Percentiles rank a stretch among this genome's conserved stretches.
Conservation (phyloP, 2,113 vertebrate genomes). For the Zosterops borbonicus region DNA sequence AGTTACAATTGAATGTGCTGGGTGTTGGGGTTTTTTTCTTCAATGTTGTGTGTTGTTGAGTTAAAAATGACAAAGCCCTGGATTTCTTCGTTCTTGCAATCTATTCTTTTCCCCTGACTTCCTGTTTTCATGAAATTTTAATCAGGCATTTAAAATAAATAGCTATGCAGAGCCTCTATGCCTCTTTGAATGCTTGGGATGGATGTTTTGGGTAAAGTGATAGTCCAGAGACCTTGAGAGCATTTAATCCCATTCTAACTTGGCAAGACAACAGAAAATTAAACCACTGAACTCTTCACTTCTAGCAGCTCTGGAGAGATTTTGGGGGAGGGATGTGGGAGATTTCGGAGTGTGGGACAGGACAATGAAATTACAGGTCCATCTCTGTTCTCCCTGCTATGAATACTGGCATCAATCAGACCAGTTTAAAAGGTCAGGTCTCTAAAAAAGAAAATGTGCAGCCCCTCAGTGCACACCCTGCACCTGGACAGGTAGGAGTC, state of each 20-base stretch:
- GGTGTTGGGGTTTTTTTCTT: not conserved
- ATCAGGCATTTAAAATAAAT: conserved; percentile 90
- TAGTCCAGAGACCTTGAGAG: conserved; percentile 80
- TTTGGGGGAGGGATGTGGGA: not conserved
- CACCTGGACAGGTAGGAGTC: not conserved
- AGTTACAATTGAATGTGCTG: conserved; percentile 69
- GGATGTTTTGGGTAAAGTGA: conserved; percentile 83
- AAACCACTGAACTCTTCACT: conserved; percentile 45
- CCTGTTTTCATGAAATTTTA: conserved; percentile 91
- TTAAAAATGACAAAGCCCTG: conserved; percentile 83
- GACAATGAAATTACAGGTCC: not conserved
- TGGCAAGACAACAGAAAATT: conserved; percentile 74
- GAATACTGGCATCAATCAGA: not conserved
- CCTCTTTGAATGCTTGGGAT: conserved; percentile 76
- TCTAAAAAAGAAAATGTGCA: not conserved
- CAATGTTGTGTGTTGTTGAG: conserved; percentile 66
- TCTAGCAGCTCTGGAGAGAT: not conserved
- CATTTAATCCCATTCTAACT: conserved; percentile 76
- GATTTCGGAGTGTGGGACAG: not conserved
- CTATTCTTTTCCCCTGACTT: conserved; percentile 81
- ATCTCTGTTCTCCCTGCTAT: not conserved
- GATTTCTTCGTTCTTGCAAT: conserved; percentile 79
- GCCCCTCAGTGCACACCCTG: not conserved
- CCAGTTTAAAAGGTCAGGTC: not conserved
- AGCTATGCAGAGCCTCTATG: conserved; percentile 80